Base-by-base conservation (phyloP, 2,113 vertebrate genomes). In the Sebastes schlegelii region DNA sequence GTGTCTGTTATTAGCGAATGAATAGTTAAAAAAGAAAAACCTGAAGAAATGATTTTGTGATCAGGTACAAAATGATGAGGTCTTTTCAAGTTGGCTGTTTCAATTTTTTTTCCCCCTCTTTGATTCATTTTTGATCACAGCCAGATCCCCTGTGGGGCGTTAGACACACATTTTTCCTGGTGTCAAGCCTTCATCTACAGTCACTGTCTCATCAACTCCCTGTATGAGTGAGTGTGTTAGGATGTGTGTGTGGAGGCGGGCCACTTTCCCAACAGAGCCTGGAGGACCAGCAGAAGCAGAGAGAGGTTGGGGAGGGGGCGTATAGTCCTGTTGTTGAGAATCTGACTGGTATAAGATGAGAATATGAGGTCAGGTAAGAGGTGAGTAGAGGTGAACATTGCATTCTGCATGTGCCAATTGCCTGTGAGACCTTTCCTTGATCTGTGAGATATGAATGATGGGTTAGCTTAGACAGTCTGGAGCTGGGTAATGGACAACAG, bases 91-190 rank as follows among this genome's bases (percentile, higher is more conserved):
- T 83, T 88, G 77, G 86, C 86, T 52, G 83, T 94, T 92, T 94
- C 89, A 94, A 92, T 87, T 93, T 92, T 93, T 68, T 52, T 6
- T 3, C 84, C 58, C 65, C 62, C 62, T 23, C 86, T 94, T 92
- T 94, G 90, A 94, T 94, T 81, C 58, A 94, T 92, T 90, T 93
- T 94, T 94, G 46, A 94, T 95, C 89, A 95, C 80, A 94, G 89
- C 60, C 69, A 43, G 61, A 74, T 77, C 80, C 89, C 87, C 79
- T 16, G 69, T 48, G 82, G 81, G 84, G 78, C 23, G 69, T 80
- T 85, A 84, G 85, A 72, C 85, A 86, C 89, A 91, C 86, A 84
- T 64, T 89, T 60, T 88, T 81, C 69, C 75, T 21, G 68, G 83
- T 90, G 84, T 89, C 79, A 80, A 86, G 69, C 85, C 74, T 89